Evolutionary conservation across 1,140 invertebrate genomes (phyloP).

Genomic region (Aphis gossypii): DNA sequence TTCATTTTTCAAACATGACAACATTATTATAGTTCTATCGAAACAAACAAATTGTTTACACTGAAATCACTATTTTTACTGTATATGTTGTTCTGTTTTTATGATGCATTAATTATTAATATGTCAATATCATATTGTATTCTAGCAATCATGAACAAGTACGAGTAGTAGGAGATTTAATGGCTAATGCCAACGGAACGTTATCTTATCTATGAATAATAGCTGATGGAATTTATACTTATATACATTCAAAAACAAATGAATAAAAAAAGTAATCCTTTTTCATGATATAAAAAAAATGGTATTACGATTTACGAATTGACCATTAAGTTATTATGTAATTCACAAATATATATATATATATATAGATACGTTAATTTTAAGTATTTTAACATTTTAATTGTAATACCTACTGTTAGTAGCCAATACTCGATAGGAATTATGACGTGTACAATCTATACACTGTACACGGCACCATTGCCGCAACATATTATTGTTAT

Average conservation of each 20-base stretch:
- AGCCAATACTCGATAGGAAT: not conserved
- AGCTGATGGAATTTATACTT: not conserved
- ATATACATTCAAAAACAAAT: not conserved
- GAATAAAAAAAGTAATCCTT: not conserved
- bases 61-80: not conserved
- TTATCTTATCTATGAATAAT: slow-evolving; percentile 11
- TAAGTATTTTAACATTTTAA: too few relatives aligned
- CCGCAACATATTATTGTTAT: not conserved
- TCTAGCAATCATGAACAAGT: not conserved
- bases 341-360: not conserved
- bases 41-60: too few relatives aligned
- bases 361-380: not conserved
- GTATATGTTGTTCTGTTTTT: not conserved
- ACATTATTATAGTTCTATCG: too few relatives aligned
- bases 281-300: not conserved
- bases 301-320: not conserved
- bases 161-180: not conserved
- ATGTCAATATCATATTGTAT: not conserved
- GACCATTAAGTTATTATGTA: not conserved
- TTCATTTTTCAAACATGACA: not conserved
- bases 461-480: not conserved
- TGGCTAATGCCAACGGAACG: not conserved
- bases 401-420: too few relatives aligned
- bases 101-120: not conserved
- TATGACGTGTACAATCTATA: not conserved